These are phyloP conservation scores for Cydia fagiglandana DNA, from an alignment of 1,140 invertebrate genomes.

Conservation along the genomic window DNA sequence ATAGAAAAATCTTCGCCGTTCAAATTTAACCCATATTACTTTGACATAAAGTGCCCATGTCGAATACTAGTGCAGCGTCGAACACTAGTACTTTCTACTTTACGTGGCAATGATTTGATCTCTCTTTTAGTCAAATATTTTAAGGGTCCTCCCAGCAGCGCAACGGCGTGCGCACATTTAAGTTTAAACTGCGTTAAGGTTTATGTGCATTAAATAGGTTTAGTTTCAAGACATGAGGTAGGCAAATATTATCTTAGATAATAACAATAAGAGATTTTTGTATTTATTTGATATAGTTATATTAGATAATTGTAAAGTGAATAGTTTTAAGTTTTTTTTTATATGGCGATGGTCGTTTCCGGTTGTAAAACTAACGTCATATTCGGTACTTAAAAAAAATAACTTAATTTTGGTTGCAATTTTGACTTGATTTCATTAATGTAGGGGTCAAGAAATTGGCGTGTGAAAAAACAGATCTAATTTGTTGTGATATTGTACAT, in stretches of 20 bases:
- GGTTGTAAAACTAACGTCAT: slow-evolving; percentile 60
- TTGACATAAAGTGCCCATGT: too few relatives aligned
- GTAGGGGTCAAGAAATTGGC: neutral
- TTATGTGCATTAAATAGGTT: slow-evolving; percentile 74
- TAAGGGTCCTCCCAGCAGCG: slow-evolving; percentile 68
- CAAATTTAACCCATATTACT: too few relatives aligned
- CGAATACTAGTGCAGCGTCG: too few relatives aligned
- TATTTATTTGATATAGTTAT: slow-evolving; percentile 79
- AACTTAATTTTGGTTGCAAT: slow-evolving; percentile 65
- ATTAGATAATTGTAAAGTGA: slow-evolving; percentile 78
- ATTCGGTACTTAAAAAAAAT: slow-evolving; percentile 72
- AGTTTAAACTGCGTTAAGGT: slow-evolving; percentile 59
- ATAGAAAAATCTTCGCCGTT: too few relatives aligned
- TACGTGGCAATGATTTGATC: slow-evolving; percentile 87
- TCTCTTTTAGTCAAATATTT: slow-evolving; percentile 85
- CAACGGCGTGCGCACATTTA: slow-evolving; percentile 48
- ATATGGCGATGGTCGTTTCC: slow-evolving; percentile 75
- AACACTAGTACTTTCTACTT: too few relatives aligned
- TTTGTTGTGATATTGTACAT: slow-evolving; percentile 65
- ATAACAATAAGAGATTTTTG: slow-evolving; percentile 76
- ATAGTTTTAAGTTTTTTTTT: slow-evolving; percentile 72
- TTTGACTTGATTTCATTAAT: slow-evolving; percentile 34
- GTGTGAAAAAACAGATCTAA: slow-evolving; percentile 62
- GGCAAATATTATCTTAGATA: slow-evolving; percentile 75
- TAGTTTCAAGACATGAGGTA: slow-evolving; percentile 75